Base-by-base conservation (phyloP, 2,113 vertebrate genomes). In the Rhea americana region DNA sequence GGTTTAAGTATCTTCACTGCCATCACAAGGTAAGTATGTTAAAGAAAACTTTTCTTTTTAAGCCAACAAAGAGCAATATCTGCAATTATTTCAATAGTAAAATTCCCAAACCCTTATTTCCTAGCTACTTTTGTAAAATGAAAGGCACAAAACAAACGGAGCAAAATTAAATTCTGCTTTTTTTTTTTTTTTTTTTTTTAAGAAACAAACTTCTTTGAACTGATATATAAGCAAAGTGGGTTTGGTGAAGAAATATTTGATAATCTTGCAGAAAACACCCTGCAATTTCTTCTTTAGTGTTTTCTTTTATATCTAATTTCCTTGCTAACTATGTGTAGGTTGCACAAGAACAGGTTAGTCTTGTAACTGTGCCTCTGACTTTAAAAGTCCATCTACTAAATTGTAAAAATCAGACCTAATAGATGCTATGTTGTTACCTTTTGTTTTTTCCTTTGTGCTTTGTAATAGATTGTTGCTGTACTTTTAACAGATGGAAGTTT, bases 21-120 rank as follows among this genome's bases (percentile, higher is more conserved):
- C 97, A 95, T 92, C 96, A 26, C 94, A 98, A 98, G 98, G 98
- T 98, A 98, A 98, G 98, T 98, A 98, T 98, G 92, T 73, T 90
- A 95, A 97, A 85, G 92, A 97, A 85, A 94, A 82, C 13, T 47
- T 1, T 55, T 90, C 35, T 78, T 74, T 80, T 28, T 50, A 93
- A 92, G 87, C 25, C 62, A 95, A 82, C 75, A 19, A 85, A 87
- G 83, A 95, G 91, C 93, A 86, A 89, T 91, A 53, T 85, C 85
- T 96, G 61, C 82, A 85, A 58, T 85, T 91, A 59, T 92, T 95
- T 94, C 63, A 84, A 65, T 73, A 74, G 92, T 93, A 79, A 77
- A 92, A 87, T 65, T 94, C 94, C 88, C 90, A 82, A 26, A 17
- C n/a, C 58, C 39, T 5, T 70, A 51, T 87, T 78, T 74, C 75